These are phyloP conservation scores for Andricus curvator DNA, from an alignment of 2,888 invertebrate genomes.

Conservation along the genomic window DNA sequence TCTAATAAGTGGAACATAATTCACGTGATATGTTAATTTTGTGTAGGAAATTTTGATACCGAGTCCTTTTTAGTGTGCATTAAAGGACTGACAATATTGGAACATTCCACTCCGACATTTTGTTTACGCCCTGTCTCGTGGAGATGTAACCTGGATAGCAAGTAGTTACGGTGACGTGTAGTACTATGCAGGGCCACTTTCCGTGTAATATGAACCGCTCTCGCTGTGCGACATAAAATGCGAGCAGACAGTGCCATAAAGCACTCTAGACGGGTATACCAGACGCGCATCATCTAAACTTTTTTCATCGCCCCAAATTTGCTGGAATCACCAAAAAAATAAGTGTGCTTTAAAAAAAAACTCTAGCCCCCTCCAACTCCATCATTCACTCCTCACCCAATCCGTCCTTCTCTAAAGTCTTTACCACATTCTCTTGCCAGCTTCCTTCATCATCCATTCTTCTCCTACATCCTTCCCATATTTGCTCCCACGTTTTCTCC, in stretches of 20 bases:
- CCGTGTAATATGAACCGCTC: conserved; percentile 22
- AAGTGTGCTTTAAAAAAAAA: too few species aligned
- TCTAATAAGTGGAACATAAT: not conserved
- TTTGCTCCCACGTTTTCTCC: too few species aligned
- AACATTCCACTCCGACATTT: conserved; percentile 20
- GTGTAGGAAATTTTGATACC: not conserved
- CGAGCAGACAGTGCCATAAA: conserved; percentile 25
- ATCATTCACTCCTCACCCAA: too few species aligned
- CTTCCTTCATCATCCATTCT: too few species aligned
- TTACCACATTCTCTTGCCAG: too few species aligned
- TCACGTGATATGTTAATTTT: not conserved
- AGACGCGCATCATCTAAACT: not conserved
- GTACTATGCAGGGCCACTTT: conserved; percentile 5
- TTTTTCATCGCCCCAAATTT: not conserved
- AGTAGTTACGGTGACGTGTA: conserved; percentile 25
- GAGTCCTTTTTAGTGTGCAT: conserved; percentile 6
- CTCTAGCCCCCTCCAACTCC: too few species aligned
- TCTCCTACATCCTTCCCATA: too few species aligned
- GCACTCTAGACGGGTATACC: not conserved
- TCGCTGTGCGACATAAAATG: conserved; percentile 19
- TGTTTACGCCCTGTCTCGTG: conserved; percentile 20
- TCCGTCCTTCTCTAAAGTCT: too few species aligned
- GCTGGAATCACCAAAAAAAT: too few species aligned
- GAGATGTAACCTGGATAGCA: conserved; percentile 6
- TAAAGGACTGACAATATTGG: conserved; percentile 30